Evolutionary conservation across 1,140 invertebrate genomes (phyloP), one percentile per base, ranked within the genome.

Genomic region (Lordiphosa mommai): DNA sequence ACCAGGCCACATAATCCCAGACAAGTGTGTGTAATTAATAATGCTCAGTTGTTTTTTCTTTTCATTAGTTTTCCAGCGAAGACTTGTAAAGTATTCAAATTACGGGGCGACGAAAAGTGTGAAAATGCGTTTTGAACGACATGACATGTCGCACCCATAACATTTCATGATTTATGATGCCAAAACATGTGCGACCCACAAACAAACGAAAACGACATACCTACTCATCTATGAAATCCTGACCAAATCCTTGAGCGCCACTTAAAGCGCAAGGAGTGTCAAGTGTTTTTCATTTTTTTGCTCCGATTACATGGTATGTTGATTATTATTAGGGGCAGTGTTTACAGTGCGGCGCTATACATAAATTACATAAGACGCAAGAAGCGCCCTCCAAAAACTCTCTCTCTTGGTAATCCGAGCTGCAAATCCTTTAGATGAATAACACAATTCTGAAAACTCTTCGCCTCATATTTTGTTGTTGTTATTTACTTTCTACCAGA

Each of bases 151-250:
- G 65, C 61, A 63, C 61, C 76, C 82, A 77, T 74, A 82, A 79
- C 76, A 86, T 68, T 65, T 10, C 4, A 56, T 86, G 82, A 86
- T 86, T 86, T 86, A 87, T 87, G 76, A 87, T 72, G 76, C 50
- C 63, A 67, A 87, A 87, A 87, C 84, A 87, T 87, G 84, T 87
- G 84, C 84, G 70, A 71, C 84, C 84, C 84, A 86, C 84, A 70
- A 84, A 70, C 66, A 47, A 48, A 63, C 37, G 23, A 61, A 51
- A 33, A 36, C 9, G 46, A 13, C 41, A 12, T 51, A 23, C 9
- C 29, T 14, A 55, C 29, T 47, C 6, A 10, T n/a, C 41, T 8
- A 10, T 13, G 12, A 16, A 47, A 47, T 63, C 56, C 50, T 58
- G 51, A 27, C 47, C 34, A 30, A 58, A 70, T 80, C 82, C 82